Evolutionary conservation across 2,113 vertebrate genomes (phyloP).

Genomic region (Anarrhichthys ocellatus): DNA sequence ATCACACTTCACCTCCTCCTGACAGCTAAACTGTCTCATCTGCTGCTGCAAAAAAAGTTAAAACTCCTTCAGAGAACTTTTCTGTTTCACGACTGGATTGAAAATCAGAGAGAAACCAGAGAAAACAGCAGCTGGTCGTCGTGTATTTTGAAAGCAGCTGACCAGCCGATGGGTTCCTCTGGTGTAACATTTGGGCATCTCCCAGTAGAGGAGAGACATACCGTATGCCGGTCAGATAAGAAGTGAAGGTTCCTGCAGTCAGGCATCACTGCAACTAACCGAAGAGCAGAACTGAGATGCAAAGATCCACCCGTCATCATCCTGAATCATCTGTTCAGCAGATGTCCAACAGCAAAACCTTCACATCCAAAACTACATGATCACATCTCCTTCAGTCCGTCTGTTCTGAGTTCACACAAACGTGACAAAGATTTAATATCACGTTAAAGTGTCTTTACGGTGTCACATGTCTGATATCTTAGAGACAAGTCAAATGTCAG

Average conservation of each 20-base stretch:
- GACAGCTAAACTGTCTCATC: background rate
- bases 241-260: background rate
- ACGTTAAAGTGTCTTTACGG: too few relatives aligned
- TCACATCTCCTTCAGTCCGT: too few relatives aligned
- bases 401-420: too few relatives aligned
- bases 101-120: background rate
- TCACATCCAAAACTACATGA: too few relatives aligned
- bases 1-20: background rate
- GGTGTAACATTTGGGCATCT: background rate
- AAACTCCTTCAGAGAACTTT: slow-evolving; percentile 9
- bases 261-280: background rate
- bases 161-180: background rate
- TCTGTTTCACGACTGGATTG: background rate
- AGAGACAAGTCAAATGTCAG: too few relatives aligned
- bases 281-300: background rate
- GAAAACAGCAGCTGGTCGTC: slow-evolving; percentile 17
- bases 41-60: background rate
- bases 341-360: too few relatives aligned
- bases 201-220: background rate
- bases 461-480: too few relatives aligned
- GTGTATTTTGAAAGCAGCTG: background rate
- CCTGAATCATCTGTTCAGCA: too few relatives aligned
- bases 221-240: background rate
- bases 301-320: background rate
- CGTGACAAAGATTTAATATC: too few relatives aligned